A percentile compares a stretch with the other conserved stretches of the same genome.
These are phyloP conservation scores for Pangasius mekongensis DNA, from an alignment of 2,797 vertebrate genomes.

Conservation along the genomic window DNA sequence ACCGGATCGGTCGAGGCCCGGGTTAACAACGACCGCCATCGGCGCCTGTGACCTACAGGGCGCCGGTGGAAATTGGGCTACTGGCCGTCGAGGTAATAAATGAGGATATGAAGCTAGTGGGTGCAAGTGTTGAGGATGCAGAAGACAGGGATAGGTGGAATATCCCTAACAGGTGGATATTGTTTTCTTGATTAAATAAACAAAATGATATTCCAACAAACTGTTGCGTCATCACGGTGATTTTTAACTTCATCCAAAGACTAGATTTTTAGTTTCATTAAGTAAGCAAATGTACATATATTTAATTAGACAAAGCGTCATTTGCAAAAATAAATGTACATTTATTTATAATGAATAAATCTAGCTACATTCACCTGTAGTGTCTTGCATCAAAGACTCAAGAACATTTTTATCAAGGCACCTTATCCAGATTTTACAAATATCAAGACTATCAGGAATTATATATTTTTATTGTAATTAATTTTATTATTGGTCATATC, in stretches of 20 bases:
- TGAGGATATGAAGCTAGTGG: too few relatives aligned
- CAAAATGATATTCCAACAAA: too few relatives aligned
- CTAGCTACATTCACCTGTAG: neutral
- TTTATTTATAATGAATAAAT: neutral
- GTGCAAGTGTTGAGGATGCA: too few relatives aligned
- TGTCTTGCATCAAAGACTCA: neutral
- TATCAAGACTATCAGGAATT: neutral
- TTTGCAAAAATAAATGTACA: neutral
- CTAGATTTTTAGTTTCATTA: neutral
- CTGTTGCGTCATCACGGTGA: too few relatives aligned
- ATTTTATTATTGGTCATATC: neutral
- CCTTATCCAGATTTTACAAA: neutral
- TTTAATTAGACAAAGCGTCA: neutral
- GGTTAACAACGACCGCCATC: too few relatives aligned
- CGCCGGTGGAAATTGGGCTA: too few relatives aligned
- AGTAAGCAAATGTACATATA: neutral
- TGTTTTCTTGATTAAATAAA: too few relatives aligned
- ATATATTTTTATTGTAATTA: neutral
- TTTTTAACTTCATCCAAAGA: neutral
- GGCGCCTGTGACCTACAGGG: too few relatives aligned
- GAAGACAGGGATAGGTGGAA: too few relatives aligned
- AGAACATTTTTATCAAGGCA: neutral
- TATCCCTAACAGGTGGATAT: too few relatives aligned
- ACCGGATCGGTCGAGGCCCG: too few relatives aligned
- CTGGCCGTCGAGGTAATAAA: too few relatives aligned